Evolutionary conservation across 2,797 vertebrate genomes (phyloP).

Genomic region (Syndactyla subalaris): DNA sequence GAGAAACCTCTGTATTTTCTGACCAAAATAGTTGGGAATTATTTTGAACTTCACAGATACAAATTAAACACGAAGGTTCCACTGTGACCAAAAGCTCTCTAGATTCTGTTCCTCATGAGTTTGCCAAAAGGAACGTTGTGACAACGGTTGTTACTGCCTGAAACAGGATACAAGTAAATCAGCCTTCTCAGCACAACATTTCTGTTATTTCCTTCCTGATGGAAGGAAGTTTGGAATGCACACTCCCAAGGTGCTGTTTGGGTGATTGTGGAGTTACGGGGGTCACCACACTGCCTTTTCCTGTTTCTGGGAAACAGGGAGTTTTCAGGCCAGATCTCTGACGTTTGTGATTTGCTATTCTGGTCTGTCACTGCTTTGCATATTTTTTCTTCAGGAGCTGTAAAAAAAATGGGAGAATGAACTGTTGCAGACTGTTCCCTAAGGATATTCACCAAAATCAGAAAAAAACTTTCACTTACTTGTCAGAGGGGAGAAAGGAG

Average conservation of each 20-base stretch:
- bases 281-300: not conserved
- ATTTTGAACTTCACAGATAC: not conserved
- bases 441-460: not conserved
- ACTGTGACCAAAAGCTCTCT: not conserved
- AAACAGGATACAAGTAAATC: not conserved
- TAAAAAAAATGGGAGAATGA: not conserved
- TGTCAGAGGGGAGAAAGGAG: not conserved
- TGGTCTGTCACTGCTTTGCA: not conserved
- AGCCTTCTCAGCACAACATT: not conserved
- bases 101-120: not conserved
- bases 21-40: not conserved
- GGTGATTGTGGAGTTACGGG: not conserved
- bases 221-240: not conserved
- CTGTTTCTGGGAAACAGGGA: not conserved
- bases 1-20: not conserved
- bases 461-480: not conserved
- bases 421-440: not conserved
- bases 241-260: not conserved
- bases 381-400: not conserved
- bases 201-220: not conserved
- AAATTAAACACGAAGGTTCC: not conserved
- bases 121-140: not conserved
- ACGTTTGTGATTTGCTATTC: not conserved
- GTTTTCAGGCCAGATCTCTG: not conserved
- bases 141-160: not conserved